These are phyloP conservation scores for Cataglyphis cursor DNA, from an alignment of 2,888 invertebrate genomes.

Conservation along the genomic window DNA sequence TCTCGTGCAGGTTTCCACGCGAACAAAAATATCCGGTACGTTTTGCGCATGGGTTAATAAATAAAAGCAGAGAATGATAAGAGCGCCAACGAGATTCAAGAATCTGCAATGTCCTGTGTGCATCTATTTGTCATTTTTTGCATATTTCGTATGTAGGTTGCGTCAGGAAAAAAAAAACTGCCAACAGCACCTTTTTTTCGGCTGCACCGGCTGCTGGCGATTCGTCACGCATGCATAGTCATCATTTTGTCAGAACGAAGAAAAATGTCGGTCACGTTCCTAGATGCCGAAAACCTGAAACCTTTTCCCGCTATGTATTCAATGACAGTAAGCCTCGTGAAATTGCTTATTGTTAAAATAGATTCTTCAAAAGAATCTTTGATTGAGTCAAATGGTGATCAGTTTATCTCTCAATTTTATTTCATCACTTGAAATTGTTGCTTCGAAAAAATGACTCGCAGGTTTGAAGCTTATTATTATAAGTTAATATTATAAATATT, in stretches of 20 bases:
- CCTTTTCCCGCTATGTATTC: constrained; percentile 16
- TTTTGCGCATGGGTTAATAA: constrained; percentile 39
- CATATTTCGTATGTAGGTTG: constrained; percentile 42
- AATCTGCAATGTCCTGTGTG: neutral
- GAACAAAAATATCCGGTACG: constrained; percentile 14
- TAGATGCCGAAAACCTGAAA: constrained; percentile 5
- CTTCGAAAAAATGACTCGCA: neutral
- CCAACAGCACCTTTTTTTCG: constrained; percentile 33
- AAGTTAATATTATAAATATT: neutral
- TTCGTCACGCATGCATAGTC: constrained; percentile 55
- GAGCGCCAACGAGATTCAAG: constrained; percentile 24
- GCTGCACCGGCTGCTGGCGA: constrained; percentile 35
- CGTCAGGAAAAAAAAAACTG: constrained; percentile 23
- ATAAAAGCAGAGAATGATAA: constrained; percentile 39
- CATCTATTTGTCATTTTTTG: constrained; percentile 49
- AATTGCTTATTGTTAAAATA: constrained; percentile 23
- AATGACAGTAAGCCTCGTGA: neutral
- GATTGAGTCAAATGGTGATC: neutral
- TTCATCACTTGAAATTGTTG: neutral
- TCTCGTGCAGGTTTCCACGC: constrained; percentile 18
- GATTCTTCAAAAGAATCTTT: neutral
- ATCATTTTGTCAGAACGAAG: constrained; percentile 40
- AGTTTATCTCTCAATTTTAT: neutral
- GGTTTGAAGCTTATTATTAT: neutral
- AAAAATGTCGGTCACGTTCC: constrained; percentile 30